Percentiles rank a stretch among this genome's conserved stretches.
These are phyloP conservation scores for Polydesmus complanatus DNA, from an alignment of 2,888 invertebrate species.

Conservation along the genomic window DNA sequence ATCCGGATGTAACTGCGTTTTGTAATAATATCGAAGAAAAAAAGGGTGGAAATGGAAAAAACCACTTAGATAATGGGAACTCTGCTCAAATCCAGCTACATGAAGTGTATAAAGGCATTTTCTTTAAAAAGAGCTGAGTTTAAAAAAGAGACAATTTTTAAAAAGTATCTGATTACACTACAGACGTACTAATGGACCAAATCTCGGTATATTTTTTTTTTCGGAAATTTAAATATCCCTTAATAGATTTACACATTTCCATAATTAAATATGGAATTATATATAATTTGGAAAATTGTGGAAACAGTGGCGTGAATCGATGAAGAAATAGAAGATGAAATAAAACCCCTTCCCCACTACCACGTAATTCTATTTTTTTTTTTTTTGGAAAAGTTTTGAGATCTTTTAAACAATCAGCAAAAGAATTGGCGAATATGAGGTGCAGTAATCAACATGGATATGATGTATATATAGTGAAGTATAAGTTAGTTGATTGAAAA, in stretches of 20 bases:
- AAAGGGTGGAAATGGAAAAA: not conserved
- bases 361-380: not conserved
- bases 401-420: not conserved
- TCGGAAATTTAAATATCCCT: not conserved
- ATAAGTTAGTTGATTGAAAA: not conserved
- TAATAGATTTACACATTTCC: not conserved
- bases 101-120: not conserved
- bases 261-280: not conserved
- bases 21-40: too few species aligned
- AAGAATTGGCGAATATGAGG: not conserved
- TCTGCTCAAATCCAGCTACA: not conserved
- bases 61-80: not conserved
- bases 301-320: not conserved
- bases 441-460: not conserved
- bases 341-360: too few species aligned
- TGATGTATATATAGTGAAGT: not conserved
- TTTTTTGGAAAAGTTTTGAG: not conserved
- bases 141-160: not conserved
- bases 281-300: not conserved
- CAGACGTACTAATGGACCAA: not conserved
- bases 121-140: not conserved
- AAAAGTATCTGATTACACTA: not conserved
- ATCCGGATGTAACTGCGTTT: too few species aligned
- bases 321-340: not conserved
- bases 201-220: not conserved